Evolutionary conservation across 37 sponge, comb jelly and placozoan species (phyloP).

Genomic region (Diacarnus erythraeanus): DNA sequence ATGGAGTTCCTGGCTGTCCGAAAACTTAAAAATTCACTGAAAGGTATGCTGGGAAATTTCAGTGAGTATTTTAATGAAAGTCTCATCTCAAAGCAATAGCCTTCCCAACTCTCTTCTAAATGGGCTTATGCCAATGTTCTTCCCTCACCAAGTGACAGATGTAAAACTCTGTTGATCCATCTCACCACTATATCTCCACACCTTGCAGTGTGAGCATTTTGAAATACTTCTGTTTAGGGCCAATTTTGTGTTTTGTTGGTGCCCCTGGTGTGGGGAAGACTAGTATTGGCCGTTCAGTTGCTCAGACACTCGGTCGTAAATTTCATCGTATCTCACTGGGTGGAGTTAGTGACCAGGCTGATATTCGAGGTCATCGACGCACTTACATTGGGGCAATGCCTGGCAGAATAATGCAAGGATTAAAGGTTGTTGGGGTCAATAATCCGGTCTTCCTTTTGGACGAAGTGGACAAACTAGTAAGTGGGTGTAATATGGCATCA

Average conservation of each 20-base stretch:
- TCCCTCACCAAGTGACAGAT: too few species aligned
- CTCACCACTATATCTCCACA: background rate
- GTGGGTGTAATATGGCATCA: background rate
- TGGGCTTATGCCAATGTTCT: too few species aligned
- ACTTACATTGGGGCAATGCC: constrained; percentile 92
- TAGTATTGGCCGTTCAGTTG: constrained; percentile 85
- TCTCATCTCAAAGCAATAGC: background rate
- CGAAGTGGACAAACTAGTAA: constrained; percentile 82
- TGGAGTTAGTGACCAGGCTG: constrained; percentile 84
- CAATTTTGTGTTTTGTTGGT: constrained; percentile 91
- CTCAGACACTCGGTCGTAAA: constrained; percentile 80
- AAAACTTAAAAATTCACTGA: constrained; percentile 72
- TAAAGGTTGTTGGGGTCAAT: constrained; percentile 70
- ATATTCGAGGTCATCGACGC: constrained; percentile 89
- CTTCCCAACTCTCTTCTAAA: background rate
- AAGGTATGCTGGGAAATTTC: too few species aligned
- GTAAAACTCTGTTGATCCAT: too few species aligned
- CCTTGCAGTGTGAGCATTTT: too few species aligned
- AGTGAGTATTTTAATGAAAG: background rate
- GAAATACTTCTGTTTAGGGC: too few species aligned
- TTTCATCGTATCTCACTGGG: constrained; percentile 91
- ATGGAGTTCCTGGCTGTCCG: constrained; percentile 91
- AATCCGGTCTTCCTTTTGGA: constrained; percentile 93
- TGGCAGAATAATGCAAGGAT: constrained; percentile 79
- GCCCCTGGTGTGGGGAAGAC: constrained; percentile 95